Base-by-base conservation (phyloP, 2,888 invertebrate genomes). In the Heliconius erato region DNA sequence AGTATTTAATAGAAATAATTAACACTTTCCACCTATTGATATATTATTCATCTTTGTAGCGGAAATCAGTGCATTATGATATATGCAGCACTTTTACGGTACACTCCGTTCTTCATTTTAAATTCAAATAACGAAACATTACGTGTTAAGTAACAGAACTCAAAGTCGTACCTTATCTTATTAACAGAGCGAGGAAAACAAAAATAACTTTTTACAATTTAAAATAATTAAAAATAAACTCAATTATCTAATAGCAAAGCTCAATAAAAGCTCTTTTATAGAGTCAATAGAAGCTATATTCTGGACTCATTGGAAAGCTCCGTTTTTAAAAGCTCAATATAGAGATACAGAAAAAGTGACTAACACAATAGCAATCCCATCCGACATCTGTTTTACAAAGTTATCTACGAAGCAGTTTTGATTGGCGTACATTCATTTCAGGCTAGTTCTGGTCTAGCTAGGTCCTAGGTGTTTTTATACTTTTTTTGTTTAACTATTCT, bases 361-460 rank as follows among this genome's bases (percentile, higher is more conserved):
- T 26, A 68, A 68, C 49, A 44, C 78, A 78, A 78, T 78, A 44
- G 44, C 68, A 80, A 72, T 65, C 44, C 72, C 65, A 80, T 32
- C 67, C 54, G 40, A 67, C 74, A 32, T 68, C 40, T 67, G 74
- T 65, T 80, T 40, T 49, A 80, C 74, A 74, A 80, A 80, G 80
- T 76, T 80, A 80, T 79, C 74, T 68, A 74, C 67, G 49, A 74
- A 68, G 74, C 74, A 76, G 54, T 68, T 74, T 76, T 74, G 74
- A 80, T 80, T 80, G 80, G 80, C 74, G 54, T 80, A 32, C 32
- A 76, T 80, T 80, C 74, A 74, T 74, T 76, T 49, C 59, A 74
- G 32, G 28, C 67, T 49, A 67, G 65, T 67, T 78, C 78, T 76
- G n/a, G n/a, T 11, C 32, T 67, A 19, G 67, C 78, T 23, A 54